Conservation (phyloP, 2,797 vertebrate genomes). For the Poecilia gillii region DNA sequence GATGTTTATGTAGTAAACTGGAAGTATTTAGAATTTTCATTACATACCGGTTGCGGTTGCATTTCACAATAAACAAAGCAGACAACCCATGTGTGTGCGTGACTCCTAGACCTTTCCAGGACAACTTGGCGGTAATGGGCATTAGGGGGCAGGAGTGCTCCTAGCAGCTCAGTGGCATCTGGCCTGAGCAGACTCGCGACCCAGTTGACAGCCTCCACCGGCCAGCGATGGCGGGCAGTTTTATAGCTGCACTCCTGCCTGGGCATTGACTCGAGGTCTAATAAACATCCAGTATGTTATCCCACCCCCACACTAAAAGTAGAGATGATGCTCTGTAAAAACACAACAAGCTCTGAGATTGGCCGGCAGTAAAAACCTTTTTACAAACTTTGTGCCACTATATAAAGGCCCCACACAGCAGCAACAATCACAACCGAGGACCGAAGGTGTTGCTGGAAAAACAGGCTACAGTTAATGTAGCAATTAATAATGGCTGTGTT, state of each 20-base stretch:
- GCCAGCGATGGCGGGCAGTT: conserved; percentile 65
- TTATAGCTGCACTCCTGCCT: conserved; percentile 73
- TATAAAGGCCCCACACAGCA: conserved; percentile 60
- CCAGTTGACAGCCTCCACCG: conserved; percentile 67
- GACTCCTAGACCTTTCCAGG: conserved; percentile 51
- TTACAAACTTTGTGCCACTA: conserved; percentile 69
- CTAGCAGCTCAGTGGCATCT: conserved; percentile 73
- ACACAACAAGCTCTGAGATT: conserved; percentile 66
- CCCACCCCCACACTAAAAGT: conserved; percentile 68
- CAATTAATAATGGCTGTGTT: neutral
- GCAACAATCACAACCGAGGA: conserved; percentile 30
- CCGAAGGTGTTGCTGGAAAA: conserved; percentile 27
- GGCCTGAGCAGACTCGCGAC: conserved; percentile 66
- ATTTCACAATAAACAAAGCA: conserved; percentile 51
- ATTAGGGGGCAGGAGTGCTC: conserved; percentile 56
- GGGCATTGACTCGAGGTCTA: conserved; percentile 72
- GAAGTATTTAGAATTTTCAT: conserved; percentile 9
- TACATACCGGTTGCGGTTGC: conserved; percentile 36
- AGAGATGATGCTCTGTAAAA: conserved; percentile 77
- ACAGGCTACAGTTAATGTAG: conserved; percentile 15
- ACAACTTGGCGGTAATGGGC: conserved; percentile 56
- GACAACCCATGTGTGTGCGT: conserved; percentile 31
- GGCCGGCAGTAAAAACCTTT: conserved; percentile 74
- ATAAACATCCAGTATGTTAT: conserved; percentile 81
- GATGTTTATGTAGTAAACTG: conserved; percentile 23